These are phyloP conservation scores for Megaustenia siamemsis DNA, from an alignment of 2,888 invertebrate genomes.

Conservation along the genomic window DNA sequence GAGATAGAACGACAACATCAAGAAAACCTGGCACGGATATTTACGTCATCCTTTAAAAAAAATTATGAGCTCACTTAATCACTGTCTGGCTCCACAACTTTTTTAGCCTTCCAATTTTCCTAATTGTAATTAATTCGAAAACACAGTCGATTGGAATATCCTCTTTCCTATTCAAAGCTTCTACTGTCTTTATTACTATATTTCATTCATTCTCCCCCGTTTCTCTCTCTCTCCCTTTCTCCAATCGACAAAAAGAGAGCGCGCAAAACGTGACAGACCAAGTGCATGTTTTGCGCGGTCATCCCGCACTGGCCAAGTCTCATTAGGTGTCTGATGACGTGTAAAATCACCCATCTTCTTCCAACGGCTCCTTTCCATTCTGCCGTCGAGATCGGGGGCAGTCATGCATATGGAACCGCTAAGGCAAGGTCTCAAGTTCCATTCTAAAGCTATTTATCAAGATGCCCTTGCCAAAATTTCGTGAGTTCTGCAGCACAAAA, in stretches of 20 bases:
- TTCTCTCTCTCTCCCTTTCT: too few species aligned
- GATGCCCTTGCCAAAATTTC: conserved; percentile 7
- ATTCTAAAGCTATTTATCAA: conserved; percentile 17
- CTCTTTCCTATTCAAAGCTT: neutral
- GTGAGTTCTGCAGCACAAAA: conserved; percentile 9
- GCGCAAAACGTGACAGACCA: conserved; percentile 5
- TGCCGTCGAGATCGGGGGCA: neutral
- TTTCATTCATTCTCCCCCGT: neutral
- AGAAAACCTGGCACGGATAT: neutral
- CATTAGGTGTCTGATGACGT: conserved; percentile 33
- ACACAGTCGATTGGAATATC: conserved; percentile 2
- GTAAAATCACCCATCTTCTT: conserved; percentile 19
- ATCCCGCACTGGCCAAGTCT: conserved; percentile 4
- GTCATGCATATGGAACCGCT: conserved; percentile 23
- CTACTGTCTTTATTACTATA: neutral
- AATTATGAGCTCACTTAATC: neutral
- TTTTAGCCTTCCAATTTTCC: neutral
- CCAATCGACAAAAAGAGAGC: neutral
- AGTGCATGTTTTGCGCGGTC: conserved; percentile 23
- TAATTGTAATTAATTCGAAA: conserved; percentile 18
- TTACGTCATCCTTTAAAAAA: neutral
- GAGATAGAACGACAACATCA: too few species aligned
- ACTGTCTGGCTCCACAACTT: neutral
- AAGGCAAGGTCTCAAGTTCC: conserved; percentile 4
- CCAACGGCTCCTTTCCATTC: conserved; percentile 1